Conservation (phyloP, 2,113 vertebrate genomes). For the Dipodomys merriami region DNA sequence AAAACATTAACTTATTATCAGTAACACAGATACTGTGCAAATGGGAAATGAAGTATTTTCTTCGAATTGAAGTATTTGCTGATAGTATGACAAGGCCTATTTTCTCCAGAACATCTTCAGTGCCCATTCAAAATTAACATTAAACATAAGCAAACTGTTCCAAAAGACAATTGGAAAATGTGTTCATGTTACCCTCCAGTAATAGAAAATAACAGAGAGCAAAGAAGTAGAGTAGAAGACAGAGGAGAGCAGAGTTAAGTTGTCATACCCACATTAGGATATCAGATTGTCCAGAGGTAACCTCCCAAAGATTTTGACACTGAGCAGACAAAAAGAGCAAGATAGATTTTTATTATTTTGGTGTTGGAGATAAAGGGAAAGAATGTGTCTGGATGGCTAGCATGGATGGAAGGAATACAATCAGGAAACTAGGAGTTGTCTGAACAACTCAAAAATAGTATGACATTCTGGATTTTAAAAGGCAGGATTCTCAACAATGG, state of each 20-base stretch:
- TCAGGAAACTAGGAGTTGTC: neutral
- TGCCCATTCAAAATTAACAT: conserved; percentile 13
- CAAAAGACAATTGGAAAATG: neutral
- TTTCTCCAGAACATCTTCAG: neutral
- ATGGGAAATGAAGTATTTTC: neutral
- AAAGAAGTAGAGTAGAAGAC: neutral
- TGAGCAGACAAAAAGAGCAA: neutral
- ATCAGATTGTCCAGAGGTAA: neutral
- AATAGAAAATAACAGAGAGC: neutral
- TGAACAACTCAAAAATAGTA: neutral
- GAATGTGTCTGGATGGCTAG: neutral
- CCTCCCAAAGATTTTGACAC: neutral
- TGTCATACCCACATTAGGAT: neutral
- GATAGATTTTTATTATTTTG: neutral
- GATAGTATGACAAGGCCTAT: neutral
- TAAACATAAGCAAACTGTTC: neutral
- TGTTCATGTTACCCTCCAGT: neutral
- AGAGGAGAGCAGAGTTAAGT: neutral
- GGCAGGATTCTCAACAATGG: neutral
- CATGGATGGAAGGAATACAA: neutral
- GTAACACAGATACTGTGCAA: conserved; percentile 48
- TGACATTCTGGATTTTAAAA: neutral
- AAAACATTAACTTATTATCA: conserved; percentile 52
- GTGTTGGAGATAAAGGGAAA: neutral
- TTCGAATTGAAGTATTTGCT: conserved; percentile 34